Evolutionary conservation across 2,888 invertebrate species (phyloP).

Genomic region (Drosophila quinaria): DNA sequence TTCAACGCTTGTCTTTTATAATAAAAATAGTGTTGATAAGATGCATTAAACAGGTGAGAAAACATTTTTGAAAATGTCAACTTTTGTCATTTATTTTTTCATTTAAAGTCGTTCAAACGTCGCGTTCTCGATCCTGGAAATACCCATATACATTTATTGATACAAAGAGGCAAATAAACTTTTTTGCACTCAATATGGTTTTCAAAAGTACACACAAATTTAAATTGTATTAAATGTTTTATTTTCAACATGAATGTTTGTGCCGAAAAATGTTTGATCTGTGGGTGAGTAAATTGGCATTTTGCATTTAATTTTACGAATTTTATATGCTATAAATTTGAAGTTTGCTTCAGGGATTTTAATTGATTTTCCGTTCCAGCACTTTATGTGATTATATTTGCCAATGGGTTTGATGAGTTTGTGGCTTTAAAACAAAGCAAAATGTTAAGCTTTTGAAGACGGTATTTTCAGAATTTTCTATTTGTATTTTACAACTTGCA

Average conservation of each 20-base stretch:
- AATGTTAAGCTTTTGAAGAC: slow-evolving; percentile 7
- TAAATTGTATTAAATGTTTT: slow-evolving; percentile 47
- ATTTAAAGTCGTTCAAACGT: too few relatives aligned
- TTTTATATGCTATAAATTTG: background rate
- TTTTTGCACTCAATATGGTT: slow-evolving; percentile 27
- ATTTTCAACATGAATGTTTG: slow-evolving; percentile 12
- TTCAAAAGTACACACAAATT: slow-evolving; percentile 36
- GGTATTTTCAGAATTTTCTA: slow-evolving; percentile 31
- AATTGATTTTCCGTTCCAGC: slow-evolving; percentile 43
- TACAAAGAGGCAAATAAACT: slow-evolving; percentile 49
- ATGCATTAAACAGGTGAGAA: too few relatives aligned
- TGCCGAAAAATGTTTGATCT: slow-evolving; percentile 8
- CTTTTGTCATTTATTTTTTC: too few relatives aligned
- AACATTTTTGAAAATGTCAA: too few relatives aligned
- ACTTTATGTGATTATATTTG: slow-evolving; percentile 51
- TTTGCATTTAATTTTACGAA: slow-evolving; percentile 8
- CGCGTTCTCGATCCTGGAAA: too few relatives aligned
- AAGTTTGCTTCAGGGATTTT: slow-evolving; percentile 19
- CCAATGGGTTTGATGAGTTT: slow-evolving; percentile 6
- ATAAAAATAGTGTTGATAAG: too few relatives aligned
- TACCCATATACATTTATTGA: slow-evolving; percentile 24
- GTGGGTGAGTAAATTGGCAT: background rate
- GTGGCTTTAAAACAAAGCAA: slow-evolving; percentile 6
- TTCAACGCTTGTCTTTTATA: too few relatives aligned
- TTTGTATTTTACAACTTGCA: slow-evolving; percentile 40